Base-by-base conservation (phyloP, 2,797 vertebrate genomes). In the Crocodylus rhombifer region DNA sequence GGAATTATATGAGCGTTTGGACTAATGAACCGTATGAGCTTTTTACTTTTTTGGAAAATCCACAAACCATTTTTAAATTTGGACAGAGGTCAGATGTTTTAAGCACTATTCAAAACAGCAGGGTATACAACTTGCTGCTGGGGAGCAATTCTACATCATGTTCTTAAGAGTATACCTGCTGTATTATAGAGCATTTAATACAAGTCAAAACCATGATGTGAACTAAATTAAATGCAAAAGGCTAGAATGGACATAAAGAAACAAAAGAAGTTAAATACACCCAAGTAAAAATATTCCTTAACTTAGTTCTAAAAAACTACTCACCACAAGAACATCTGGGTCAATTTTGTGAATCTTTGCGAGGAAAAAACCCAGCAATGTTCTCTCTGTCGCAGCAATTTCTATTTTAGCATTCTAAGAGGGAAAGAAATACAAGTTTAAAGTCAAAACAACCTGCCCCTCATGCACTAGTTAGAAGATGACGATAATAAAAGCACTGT, bases 311-410 rank as follows among this genome's bases (percentile, higher is more conserved):
- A 77, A 23, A 4, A 91, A 94, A 86, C 77, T 94, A 98, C 99
- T 99, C 96, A 99, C 99, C 98, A 99, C 99, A 97, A 99, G 97
- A 92, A 99, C 98, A 83, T 99, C 99, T 56, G 99, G 99, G 97
- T 99, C 99, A 64, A 99, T 98, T 98, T 99, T 99, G 97, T 99
- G 99, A 98, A 99, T 98, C 97, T 99, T 99, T 4, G 99, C 99
- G 94, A 99, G 97, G 94, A 99, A 99, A 97, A 99, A 99, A 74
- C 99, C 99, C 64, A 99, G 98, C 89, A 99, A 97, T 15, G 99
- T 99, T 93, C 99, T 98, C 97, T 99, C 99, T 71, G 99, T 99
- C 51, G 97, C 96, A 65, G 99, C 99, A 42, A 99, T 98, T 98
- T 99, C 99, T 97, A 99, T 98, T 92, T 98, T 99, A 61, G 98